A percentile compares a stretch with the other conserved stretches of the same genome.
Conservation (phyloP, 2,113 vertebrate genomes). For the Bufo gargarizans region DNA sequence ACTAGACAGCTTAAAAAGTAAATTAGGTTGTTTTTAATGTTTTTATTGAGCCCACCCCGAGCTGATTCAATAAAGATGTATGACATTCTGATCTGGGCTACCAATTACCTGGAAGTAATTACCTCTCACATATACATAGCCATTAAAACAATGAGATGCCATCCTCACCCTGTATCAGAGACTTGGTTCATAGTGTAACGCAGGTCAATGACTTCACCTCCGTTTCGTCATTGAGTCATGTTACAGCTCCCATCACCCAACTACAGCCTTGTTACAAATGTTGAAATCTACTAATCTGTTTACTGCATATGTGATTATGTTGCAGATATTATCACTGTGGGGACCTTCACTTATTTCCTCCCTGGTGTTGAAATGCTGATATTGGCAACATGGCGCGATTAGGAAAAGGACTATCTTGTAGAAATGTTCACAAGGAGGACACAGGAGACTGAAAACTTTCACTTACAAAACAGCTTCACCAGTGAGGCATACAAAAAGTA, state of each 20-base stretch:
- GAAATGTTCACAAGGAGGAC: not conserved
- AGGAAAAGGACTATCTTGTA: not conserved
- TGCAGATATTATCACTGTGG: constrained; percentile 28
- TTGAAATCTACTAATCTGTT: constrained; percentile 40
- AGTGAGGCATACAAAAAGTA: not conserved
- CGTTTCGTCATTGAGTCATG: not conserved
- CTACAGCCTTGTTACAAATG: not conserved
- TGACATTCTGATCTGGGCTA: no score
- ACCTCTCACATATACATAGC: not conserved
- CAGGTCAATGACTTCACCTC: not conserved
- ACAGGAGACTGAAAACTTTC: not conserved
- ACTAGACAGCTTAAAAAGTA: no score
- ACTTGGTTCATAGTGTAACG: not conserved
- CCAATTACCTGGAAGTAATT: not conserved
- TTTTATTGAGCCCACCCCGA: no score
- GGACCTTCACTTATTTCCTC: constrained; percentile 41
- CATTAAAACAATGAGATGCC: not conserved
- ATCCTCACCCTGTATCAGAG: not conserved
- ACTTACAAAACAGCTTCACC: not conserved
- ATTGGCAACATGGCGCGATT: not conserved
- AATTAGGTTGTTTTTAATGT: no score
- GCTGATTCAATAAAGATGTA: no score
- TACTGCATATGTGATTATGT: not conserved
- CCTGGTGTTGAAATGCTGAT: constrained; percentile 31
- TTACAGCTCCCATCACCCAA: not conserved